Percentiles rank a stretch among this genome's conserved stretches.
Conservation (phyloP, 2,888 invertebrate genomes). For the Chrysotoxum bicinctum region DNA sequence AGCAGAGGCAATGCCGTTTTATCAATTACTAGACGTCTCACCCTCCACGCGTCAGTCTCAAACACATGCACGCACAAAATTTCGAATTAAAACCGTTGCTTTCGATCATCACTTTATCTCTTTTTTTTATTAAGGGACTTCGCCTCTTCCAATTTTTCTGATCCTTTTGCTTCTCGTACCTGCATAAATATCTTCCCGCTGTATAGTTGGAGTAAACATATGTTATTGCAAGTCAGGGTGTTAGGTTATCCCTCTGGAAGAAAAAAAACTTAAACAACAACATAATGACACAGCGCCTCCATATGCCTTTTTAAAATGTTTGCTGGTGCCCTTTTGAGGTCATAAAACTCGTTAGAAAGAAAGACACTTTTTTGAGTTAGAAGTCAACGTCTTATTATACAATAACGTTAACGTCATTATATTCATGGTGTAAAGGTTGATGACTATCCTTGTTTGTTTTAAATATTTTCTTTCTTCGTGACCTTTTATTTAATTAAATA, state of each 20-base stretch:
- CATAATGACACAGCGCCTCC: constrained; percentile 49
- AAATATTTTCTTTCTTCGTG: too few species aligned
- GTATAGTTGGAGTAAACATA: constrained; percentile 62
- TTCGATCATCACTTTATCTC: constrained; percentile 69
- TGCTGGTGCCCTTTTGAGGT: constrained; percentile 38
- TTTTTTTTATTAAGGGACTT: constrained; percentile 33
- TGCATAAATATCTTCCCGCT: constrained; percentile 53
- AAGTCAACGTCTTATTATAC: constrained; percentile 10
- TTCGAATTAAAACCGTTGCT: constrained; percentile 71
- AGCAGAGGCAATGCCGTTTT: constrained; percentile 65
- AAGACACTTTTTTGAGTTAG: constrained; percentile 3
- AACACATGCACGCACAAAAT: constrained; percentile 55
- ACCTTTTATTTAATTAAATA: too few species aligned
- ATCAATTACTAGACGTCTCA: constrained; percentile 65
- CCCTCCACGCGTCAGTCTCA: constrained; percentile 43
- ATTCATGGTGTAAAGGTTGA: neutral
- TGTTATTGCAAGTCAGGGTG: constrained; percentile 66
- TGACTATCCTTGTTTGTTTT: neutral
- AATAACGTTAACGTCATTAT: neutral
- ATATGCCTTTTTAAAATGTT: constrained; percentile 61
- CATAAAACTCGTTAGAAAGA: constrained; percentile 34
- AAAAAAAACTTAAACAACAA: constrained; percentile 24
- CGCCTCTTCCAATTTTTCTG: constrained; percentile 55
- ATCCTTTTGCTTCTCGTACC: constrained; percentile 57
- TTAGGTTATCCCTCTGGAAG: constrained; percentile 60